Conservation (phyloP, 1,140 invertebrate genomes). For the Argopecten irradians region DNA sequence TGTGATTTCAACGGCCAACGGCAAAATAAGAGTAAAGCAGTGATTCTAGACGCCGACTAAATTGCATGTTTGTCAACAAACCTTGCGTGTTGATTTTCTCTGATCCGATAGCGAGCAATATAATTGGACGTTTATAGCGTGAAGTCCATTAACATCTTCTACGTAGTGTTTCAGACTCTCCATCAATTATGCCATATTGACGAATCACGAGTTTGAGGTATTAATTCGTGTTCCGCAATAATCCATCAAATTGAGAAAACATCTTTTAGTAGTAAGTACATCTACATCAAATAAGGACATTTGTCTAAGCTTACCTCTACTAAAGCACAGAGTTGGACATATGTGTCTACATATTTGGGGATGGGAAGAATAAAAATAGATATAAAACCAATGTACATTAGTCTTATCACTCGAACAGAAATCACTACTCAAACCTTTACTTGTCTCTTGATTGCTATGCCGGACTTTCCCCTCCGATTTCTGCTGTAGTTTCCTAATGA, state of each 20-base stretch:
- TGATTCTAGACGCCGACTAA: not conserved
- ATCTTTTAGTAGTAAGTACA: not conserved
- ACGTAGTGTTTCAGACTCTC: not conserved
- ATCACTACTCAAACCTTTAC: too few species aligned
- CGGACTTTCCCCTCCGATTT: too few species aligned
- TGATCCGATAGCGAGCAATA: not conserved
- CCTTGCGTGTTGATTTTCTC: slow-evolving; percentile 10
- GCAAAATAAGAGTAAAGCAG: not conserved
- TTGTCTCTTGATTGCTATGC: too few species aligned
- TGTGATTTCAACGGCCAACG: not conserved
- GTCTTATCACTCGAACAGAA: too few species aligned
- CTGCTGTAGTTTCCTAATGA: too few species aligned
- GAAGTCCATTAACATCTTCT: not conserved
- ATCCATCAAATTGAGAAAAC: slow-evolving; percentile 2
- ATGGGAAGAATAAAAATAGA: too few species aligned
- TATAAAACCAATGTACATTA: too few species aligned
- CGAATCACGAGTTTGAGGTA: not conserved
- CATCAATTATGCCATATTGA: not conserved
- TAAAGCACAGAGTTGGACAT: too few species aligned
- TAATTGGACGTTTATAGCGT: not conserved
- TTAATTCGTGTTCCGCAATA: not conserved
- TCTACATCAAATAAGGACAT: not conserved
- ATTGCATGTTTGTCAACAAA: slow-evolving; percentile 22
- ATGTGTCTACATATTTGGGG: too few species aligned
- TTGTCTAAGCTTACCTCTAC: too few species aligned